Percentiles rank a stretch among this genome's conserved stretches.
Conservation (phyloP, 2,888 invertebrate genomes). For the Abrostola triplasia region DNA sequence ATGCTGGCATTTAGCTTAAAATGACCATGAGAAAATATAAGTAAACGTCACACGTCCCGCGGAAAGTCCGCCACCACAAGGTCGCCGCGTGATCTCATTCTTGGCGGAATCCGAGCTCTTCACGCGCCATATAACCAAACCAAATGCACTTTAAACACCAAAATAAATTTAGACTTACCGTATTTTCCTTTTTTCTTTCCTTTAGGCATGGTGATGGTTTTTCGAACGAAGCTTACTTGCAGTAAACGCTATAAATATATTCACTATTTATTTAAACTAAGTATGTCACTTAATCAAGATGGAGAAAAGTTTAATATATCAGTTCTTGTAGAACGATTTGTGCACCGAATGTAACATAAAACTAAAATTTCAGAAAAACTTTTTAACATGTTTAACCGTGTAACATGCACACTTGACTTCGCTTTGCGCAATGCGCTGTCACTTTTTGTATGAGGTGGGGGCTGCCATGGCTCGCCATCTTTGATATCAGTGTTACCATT, state of each 20-base stretch:
- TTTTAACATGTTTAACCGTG: slow-evolving; percentile 91
- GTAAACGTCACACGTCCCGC: slow-evolving; percentile 74
- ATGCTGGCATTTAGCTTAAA: slow-evolving; percentile 56
- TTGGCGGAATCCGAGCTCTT: slow-evolving; percentile 69
- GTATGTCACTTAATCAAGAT: slow-evolving; percentile 91
- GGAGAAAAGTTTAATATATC: slow-evolving; percentile 92
- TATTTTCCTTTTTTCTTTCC: slow-evolving; percentile 93
- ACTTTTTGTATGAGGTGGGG: slow-evolving; percentile 63
- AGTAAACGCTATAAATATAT: slow-evolving; percentile 87
- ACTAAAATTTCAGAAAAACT: slow-evolving; percentile 91
- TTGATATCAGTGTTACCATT: slow-evolving; percentile 65
- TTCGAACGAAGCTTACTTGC: slow-evolving; percentile 69
- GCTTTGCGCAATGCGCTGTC: slow-evolving; percentile 84
- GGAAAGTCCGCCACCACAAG: slow-evolving; percentile 81
- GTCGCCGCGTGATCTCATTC: slow-evolving; percentile 85
- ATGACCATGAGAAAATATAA: slow-evolving; percentile 68
- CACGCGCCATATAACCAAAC: slow-evolving; percentile 42
- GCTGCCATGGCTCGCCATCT: slow-evolving; percentile 71
- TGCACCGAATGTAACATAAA: slow-evolving; percentile 92
- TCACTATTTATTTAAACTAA: slow-evolving; percentile 84
- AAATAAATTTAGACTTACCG: slow-evolving; percentile 83
- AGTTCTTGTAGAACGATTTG: slow-evolving; percentile 91
- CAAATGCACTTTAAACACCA: slow-evolving; percentile 23
- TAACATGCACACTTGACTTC: slow-evolving; percentile 85
- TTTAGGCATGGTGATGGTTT: slow-evolving; percentile 91